phyloP scores from a whole-genome alignment of 2,888 invertebrate species.

The Microplitis deprimator region DNA sequence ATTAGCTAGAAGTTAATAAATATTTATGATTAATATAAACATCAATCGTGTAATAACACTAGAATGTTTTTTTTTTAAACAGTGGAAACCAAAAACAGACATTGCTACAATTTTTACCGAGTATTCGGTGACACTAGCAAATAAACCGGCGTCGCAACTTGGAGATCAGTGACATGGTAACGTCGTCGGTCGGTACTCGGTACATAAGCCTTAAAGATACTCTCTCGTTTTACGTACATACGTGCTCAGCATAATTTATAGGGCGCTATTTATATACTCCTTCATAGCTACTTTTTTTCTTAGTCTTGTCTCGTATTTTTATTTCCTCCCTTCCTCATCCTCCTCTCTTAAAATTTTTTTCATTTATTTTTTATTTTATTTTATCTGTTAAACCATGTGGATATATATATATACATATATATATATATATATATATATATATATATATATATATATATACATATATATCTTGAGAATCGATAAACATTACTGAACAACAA shows the following conservation, averaged over 20 bases:
- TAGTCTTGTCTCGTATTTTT: slow-evolving; percentile 18
- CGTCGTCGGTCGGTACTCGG: slow-evolving; percentile 51
- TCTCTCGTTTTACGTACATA: slow-evolving; percentile 51
- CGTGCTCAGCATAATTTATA: slow-evolving; percentile 63
- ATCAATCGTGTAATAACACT: neutral
- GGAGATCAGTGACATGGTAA: slow-evolving; percentile 45
- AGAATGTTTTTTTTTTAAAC: neutral
- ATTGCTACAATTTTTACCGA: slow-evolving; percentile 39
- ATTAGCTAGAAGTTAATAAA: neutral
- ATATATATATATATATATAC: too few species aligned
- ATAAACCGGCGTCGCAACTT: slow-evolving; percentile 6
- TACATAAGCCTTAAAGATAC: slow-evolving; percentile 56
- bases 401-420: too few species aligned
- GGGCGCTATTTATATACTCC: slow-evolving; percentile 60
- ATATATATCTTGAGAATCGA: slow-evolving; percentile 18
- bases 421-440: too few species aligned
- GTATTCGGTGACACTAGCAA: slow-evolving; percentile 40
- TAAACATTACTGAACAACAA: slow-evolving; percentile 18
- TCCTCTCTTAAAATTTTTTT: neutral
- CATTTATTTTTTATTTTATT: neutral
- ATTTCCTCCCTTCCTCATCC: slow-evolving; percentile 25
- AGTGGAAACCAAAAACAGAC: neutral
- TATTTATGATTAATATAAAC: neutral
- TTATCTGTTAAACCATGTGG: neutral
- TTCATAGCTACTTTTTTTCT: slow-evolving; percentile 35